phyloP scores from a whole-genome alignment of 2,888 invertebrate genomes.

The Dasypogon diadema region DNA sequence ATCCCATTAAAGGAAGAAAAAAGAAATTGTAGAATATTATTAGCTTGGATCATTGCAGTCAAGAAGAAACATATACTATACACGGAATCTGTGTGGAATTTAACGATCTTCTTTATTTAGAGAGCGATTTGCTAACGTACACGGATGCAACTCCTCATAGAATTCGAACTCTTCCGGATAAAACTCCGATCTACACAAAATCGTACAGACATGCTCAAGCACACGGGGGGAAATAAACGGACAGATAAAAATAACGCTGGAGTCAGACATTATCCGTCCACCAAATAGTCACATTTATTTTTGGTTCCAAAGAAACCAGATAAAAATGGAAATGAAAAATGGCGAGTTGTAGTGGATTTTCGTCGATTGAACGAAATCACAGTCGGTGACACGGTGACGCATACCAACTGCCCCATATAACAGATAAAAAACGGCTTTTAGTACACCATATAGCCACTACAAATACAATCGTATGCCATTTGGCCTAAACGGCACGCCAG shows the following conservation, averaged over 20 bases:
- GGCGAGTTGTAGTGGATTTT: background rate
- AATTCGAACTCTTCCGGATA: background rate
- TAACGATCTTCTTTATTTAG: background rate
- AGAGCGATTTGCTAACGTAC: background rate
- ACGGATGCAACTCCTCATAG: background rate
- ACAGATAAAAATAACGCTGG: background rate
- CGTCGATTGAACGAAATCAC: background rate
- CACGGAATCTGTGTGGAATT: conserved; percentile 1
- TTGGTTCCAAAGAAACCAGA: background rate
- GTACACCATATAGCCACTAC: no score
- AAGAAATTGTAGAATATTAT: background rate
- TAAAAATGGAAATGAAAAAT: background rate
- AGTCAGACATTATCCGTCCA: background rate
- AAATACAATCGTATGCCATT: no score
- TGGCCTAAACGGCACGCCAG: no score
- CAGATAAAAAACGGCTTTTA: no score
- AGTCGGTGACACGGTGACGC: no score
- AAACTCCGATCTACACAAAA: background rate
- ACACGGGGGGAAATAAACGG: background rate
- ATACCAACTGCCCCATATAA: background rate
- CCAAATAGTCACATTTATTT: background rate
- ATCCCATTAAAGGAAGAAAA: conserved; percentile 2
- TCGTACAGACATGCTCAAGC: background rate
- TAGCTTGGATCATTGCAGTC: background rate
- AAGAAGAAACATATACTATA: background rate